Evolutionary conservation across 2,113 vertebrate species (phyloP).

Genomic region (Butastur rufipennis): DNA sequence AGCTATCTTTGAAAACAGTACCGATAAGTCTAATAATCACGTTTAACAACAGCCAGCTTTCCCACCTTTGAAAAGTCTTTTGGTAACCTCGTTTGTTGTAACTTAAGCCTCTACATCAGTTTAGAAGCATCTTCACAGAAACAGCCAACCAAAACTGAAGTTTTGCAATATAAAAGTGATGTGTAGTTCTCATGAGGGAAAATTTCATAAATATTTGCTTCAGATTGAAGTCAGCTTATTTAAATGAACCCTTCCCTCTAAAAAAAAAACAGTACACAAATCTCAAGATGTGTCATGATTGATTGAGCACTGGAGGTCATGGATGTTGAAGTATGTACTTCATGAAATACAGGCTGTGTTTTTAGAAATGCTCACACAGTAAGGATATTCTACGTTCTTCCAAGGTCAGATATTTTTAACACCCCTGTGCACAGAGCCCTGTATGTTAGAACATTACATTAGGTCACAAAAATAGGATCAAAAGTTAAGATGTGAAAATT

Average conservation of each 20-base stretch:
- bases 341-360: neutral
- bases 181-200: neutral
- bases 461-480: constrained; percentile 16
- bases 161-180: neutral
- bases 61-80: neutral
- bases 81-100: neutral
- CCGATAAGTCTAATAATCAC: neutral
- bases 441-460: neutral
- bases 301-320: neutral
- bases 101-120: neutral
- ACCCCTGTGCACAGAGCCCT: neutral
- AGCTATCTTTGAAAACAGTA: neutral
- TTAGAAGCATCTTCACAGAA: neutral
- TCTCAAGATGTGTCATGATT: neutral
- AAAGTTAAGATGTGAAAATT: constrained; percentile 20
- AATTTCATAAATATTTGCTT: neutral
- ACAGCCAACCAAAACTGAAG: neutral
- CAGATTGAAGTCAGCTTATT: neutral
- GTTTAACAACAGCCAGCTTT: neutral
- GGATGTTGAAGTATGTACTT: neutral
- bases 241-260: neutral
- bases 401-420: constrained; percentile 53
- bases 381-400: neutral
- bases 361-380: neutral
- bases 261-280: neutral